Evolutionary conservation across 2,888 invertebrate species (phyloP).

Genomic region (Gasteruption jaculator): DNA sequence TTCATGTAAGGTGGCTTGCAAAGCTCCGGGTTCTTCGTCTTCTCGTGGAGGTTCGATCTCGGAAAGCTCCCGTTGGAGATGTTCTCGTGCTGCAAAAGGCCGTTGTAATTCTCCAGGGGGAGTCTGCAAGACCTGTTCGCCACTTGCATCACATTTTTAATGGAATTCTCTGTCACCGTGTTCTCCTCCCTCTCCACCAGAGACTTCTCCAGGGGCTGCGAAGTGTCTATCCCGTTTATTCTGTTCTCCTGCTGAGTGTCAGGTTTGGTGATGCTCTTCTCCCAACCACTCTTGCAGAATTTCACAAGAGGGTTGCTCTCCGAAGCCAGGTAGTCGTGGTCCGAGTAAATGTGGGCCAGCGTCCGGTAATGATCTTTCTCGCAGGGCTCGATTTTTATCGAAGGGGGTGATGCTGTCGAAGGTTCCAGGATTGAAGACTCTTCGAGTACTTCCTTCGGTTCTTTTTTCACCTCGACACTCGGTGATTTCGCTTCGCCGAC

Average conservation of each 20-base stretch:
- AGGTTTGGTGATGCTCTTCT: conserved; percentile 20
- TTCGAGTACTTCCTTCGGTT: conserved; percentile 7
- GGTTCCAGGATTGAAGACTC: no score
- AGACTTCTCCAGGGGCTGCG: neutral
- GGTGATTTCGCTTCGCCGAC: conserved; percentile 5
- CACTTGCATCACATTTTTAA: neutral
- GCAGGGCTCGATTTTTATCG: no score
- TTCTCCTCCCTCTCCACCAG: conserved; percentile 1
- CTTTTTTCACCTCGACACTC: conserved; percentile 11
- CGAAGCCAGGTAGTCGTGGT: conserved; percentile 24
- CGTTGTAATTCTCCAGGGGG: no score
- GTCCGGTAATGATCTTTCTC: no score
- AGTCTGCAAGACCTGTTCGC: conserved; percentile 1
- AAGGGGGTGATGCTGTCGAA: no score
- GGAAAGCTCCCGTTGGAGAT: no score
- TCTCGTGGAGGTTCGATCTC: no score
- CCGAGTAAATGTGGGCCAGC: conserved; percentile 19
- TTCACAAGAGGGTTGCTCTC: neutral
- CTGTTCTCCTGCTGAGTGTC: conserved; percentile 14
- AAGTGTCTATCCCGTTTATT: conserved; percentile 1
- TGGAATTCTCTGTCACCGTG: neutral
- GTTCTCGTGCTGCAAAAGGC: no score
- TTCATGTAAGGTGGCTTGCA: no score
- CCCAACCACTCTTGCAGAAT: conserved; percentile 6
- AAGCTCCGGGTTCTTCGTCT: no score